phyloP scores from a whole-genome alignment of 2,888 invertebrate species.

The Thymelicus sylvestris region DNA sequence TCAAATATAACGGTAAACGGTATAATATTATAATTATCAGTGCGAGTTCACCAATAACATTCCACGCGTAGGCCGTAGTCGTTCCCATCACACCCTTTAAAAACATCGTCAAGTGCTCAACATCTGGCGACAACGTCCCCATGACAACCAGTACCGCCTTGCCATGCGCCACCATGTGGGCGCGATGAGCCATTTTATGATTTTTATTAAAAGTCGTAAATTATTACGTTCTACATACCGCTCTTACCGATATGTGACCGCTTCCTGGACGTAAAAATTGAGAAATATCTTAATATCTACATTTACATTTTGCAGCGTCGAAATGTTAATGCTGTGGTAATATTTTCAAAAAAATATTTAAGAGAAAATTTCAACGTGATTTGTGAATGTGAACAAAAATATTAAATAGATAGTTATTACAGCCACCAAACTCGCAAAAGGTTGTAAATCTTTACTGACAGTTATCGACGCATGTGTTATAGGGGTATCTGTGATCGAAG shows the following conservation, averaged over 20 bases:
- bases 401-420: neutral
- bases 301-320: too few species aligned
- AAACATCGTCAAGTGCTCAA: constrained; percentile 65
- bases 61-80: constrained; percentile 7
- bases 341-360: too few species aligned
- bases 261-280: too few species aligned
- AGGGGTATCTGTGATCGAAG: neutral
- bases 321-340: too few species aligned
- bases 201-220: constrained; percentile 14
- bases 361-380: too few species aligned
- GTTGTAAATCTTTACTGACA: constrained; percentile 35
- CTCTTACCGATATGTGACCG: too few species aligned
- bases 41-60: constrained; percentile 14
- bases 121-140: constrained; percentile 69
- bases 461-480: constrained; percentile 16
- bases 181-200: constrained; percentile 29
- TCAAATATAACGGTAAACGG: neutral
- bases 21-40: constrained; percentile 19
- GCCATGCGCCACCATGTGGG: constrained; percentile 45
- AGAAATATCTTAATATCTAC: too few species aligned
- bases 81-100: constrained; percentile 68
- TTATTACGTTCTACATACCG: neutral
- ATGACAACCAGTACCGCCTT: constrained; percentile 50
- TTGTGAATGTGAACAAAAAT: neutral
- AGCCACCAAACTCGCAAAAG: constrained; percentile 5